Evolutionary conservation across 2,888 invertebrate species (phyloP).

Genomic region (Uropetala carovei): DNA sequence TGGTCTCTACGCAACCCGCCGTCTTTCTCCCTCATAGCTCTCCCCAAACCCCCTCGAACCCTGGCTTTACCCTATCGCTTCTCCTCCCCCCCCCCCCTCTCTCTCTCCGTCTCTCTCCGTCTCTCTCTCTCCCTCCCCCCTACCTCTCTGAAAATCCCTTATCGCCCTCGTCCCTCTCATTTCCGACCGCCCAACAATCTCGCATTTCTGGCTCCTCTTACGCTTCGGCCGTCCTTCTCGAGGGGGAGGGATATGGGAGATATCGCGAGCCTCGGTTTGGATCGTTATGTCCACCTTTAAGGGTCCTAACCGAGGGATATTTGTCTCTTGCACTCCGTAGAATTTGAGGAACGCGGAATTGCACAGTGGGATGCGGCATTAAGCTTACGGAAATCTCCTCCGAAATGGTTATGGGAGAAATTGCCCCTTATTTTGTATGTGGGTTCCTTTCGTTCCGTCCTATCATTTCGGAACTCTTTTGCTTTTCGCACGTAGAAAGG

Average conservation of each 20-base stretch:
- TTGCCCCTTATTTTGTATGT: neutral
- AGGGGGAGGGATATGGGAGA: neutral
- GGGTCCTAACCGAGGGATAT: neutral
- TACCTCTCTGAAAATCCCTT: constrained; percentile 12
- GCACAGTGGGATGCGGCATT: neutral
- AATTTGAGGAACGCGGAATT: neutral
- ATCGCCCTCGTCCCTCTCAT: neutral
- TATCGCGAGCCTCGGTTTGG: constrained; percentile 24
- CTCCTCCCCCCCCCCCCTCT: too few relatives aligned
- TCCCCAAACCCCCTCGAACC: neutral
- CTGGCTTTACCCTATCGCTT: too few relatives aligned
- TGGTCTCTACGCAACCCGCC: constrained; percentile 26
- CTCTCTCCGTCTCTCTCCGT: too few relatives aligned
- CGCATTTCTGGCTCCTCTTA: neutral
- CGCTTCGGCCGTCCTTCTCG: neutral
- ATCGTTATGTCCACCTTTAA: constrained; percentile 35
- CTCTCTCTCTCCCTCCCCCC: neutral
- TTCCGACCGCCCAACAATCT: neutral
- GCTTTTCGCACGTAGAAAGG: neutral
- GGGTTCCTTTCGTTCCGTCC: neutral
- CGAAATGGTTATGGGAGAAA: neutral
- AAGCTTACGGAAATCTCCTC: neutral
- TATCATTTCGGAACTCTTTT: neutral
- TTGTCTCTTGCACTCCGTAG: neutral
- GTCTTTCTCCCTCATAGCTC: neutral